Evolutionary conservation across 1,140 invertebrate species (phyloP), one percentile per base, ranked within the genome.

Genomic region (Drosophila elegans): DNA sequence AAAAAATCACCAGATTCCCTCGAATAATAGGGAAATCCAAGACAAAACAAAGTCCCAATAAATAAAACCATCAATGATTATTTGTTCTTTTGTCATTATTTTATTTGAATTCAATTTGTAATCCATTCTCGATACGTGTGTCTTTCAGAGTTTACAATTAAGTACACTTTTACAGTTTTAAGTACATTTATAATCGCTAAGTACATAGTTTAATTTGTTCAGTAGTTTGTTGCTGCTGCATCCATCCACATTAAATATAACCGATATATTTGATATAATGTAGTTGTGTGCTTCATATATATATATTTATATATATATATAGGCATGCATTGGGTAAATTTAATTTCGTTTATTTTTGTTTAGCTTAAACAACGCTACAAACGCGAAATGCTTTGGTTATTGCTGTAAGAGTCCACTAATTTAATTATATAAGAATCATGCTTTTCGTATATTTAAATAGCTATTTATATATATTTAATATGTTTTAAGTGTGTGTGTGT

Each of bases 321-420:
- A 71, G 66, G 67, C 64, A 71, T 71, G 51, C 44, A 49, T 16
- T 64, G 21, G 46, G 60, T 68, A 64, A 44, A 41, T 69, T 34
- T 71, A 67, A 67, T 66, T 41, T 64, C 44, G 55, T 64, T 59
- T 63, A 41, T 51, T 49, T 49, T 39, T 16, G 48, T 69, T 69
- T 71, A 49, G 52, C 64, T 71, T 71, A 71, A 57, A 67, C 44
- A 67, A 67, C 45, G 63, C 63, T 67, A 51, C 60, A 67, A 51
- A 66, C 63, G 63, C 62, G 61, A 88, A 88, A 89, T 88, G 83
- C 83, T 88, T 88, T 88, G 83, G 83, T 88, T 88, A 88, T 88
- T 88, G 83, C 83, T 88, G 83, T 88, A 88, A 86, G 81, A 79
- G 80, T 88, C 77, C 71, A 77, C 84, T 88, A 88, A 74, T 62